phyloP scores from a whole-genome alignment of 2,888 invertebrate species.

The Acholoe squamosa region DNA sequence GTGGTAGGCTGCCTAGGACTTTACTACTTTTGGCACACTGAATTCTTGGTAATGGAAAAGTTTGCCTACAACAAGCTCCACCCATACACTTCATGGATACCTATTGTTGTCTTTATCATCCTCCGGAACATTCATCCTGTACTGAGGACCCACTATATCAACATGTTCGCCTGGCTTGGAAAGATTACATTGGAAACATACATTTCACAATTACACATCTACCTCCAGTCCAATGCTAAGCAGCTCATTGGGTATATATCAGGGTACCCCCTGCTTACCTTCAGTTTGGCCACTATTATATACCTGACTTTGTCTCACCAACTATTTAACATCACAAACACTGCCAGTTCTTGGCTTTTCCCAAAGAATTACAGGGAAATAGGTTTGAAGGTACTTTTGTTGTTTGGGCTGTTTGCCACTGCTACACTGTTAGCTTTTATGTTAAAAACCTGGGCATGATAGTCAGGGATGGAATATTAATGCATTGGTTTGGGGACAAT shows the following conservation, averaged over 20 bases:
- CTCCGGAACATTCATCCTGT: conserved; percentile 74
- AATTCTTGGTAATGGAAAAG: conserved; percentile 69
- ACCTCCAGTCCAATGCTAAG: conserved; percentile 77
- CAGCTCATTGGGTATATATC: conserved; percentile 74
- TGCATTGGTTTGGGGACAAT: too few relatives aligned
- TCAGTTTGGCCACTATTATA: conserved; percentile 74
- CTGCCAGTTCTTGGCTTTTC: conserved; percentile 73
- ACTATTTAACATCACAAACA: conserved; percentile 74
- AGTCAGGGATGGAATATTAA: too few relatives aligned
- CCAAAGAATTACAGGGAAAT: conserved; percentile 62
- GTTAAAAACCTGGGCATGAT: too few relatives aligned
- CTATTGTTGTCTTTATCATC: conserved; percentile 74
- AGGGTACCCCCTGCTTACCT: conserved; percentile 74
- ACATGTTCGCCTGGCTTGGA: conserved; percentile 75
- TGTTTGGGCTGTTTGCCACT: too few relatives aligned
- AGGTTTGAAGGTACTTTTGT: not conserved
- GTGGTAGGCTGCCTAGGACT: not conserved
- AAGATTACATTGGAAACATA: conserved; percentile 79
- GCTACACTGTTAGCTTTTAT: too few relatives aligned
- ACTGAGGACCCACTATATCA: conserved; percentile 72
- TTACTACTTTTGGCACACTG: not conserved
- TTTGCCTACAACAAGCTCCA: conserved; percentile 73
- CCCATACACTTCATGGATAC: conserved; percentile 74
- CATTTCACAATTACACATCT: conserved; percentile 77
- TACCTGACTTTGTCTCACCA: conserved; percentile 74